Base-by-base conservation (phyloP, 2,797 vertebrate genomes). In the Falco rusticolus region DNA sequence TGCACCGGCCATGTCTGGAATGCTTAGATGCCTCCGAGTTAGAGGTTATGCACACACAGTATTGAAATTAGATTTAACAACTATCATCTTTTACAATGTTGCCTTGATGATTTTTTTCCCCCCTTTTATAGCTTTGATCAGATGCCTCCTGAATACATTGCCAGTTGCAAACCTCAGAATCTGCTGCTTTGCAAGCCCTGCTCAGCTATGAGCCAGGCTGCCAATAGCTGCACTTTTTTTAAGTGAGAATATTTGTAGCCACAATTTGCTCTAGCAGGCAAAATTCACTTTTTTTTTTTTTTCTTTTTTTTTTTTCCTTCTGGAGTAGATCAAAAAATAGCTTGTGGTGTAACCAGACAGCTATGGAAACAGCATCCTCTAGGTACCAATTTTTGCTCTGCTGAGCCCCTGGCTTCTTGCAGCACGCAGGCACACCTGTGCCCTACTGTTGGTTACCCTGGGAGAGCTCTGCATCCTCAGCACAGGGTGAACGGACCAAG, bases 51-150 rank as follows among this genome's bases (percentile, higher is more conserved):
- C 95, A 96, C 94, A 96, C 92, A 94, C 92, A 77, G 80, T 87
- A 91, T 89, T 96, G 94, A 96, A 96, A 97, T 97, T 97, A 94
- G 94, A 94, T 96, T 97, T 96, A 97, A 96, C 96, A 94, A 93
- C 94, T 95, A 96, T 97, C 96, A 94, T 97, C 94, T 97, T 96
- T 97, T 96, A 97, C 89, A 96, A 82, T 86, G 75, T 97, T 97
- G 92, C 95, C 84, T 95, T 97, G 92, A 92, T 96, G 75, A 95
- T 93, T 91, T 88, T 71, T 76, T 43, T 48, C 2, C 3, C 59
- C 22, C 43, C 50, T 83, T 96, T 97, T 96, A 95, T 91, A 69
- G 94, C 93, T 96, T 63, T 92, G 92, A 97, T 97, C 92, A 91
- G 96, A 96, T 95, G 92, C 79, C 70, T 94, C 28, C 89, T 93